Evolutionary conservation across 2,113 vertebrate species (phyloP), one percentile per base, ranked within the genome.

Genomic region (Globicephala melas): DNA sequence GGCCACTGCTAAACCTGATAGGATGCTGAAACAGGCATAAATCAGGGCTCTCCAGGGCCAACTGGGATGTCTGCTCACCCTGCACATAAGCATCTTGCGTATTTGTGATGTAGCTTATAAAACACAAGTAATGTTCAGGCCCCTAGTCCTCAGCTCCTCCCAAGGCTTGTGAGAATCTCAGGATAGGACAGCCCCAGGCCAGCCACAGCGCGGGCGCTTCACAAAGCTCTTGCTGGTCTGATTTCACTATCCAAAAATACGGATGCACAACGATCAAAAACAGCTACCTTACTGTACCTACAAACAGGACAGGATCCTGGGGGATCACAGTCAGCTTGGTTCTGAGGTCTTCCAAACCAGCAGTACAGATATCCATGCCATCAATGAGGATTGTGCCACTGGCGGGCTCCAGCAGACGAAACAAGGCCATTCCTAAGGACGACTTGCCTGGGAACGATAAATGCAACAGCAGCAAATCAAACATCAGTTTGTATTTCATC

Each of bases 301-400:
- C 98, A 96, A 99, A 99, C 44, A 99, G 98, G 73, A 99, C 98
- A 8, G 98, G 99, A 79, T 99, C 99, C 98, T 99, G 99, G 17
- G 99, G 99, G 93, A 99, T 99, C 94, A 99, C 94, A 0, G 99
- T 99, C 89, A 99, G 97, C 95, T 99, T 99, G 96, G 98, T 99
- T 83, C 99, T 98, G 71, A 99, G 98, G 93, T 99, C 98, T 93
- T 99, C 97, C 89, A 99, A 96, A n/a, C 98, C 98, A 5, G 99
- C 96, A 4, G 91, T 89, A 83, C 96, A 95, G 55, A 99, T 98
- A 68, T 99, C 99, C 87, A 99, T 86, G 0, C 96, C 97, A 2
- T 99, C 99, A 12, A 99, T 99, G 53, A 99, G 50, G 95, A 99
- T 98, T 2, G 98, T 98, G 18, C 99, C 99, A 8, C 95, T 80